phyloP scores from a whole-genome alignment of 1,140 invertebrate genomes.

The Camponotus floridanus region DNA sequence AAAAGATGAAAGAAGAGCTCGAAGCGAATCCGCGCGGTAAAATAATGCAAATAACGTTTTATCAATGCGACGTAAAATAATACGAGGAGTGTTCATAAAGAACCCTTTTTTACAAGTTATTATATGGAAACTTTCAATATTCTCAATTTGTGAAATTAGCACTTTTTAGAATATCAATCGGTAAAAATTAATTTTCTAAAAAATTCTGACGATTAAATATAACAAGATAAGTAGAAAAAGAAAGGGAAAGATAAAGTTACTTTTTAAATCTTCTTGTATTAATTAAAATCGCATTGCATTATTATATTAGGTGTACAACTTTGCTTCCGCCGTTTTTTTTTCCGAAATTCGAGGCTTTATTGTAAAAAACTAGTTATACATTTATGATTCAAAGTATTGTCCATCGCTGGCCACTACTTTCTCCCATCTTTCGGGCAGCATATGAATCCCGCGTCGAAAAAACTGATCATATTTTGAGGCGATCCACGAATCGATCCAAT shows the following conservation, averaged over 20 bases:
- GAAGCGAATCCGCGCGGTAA: conserved; percentile 83
- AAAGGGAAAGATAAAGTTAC: too few relatives aligned
- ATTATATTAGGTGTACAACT: too few relatives aligned
- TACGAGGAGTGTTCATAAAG: background rate
- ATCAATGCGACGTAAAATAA: conserved; percentile 3
- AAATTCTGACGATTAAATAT: background rate
- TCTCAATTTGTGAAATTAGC: background rate
- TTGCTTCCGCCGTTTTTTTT: too few relatives aligned
- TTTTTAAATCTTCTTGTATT: conserved; percentile 16
- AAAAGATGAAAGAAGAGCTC: conserved; percentile 79
- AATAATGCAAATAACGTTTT: background rate
- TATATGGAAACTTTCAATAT: background rate
- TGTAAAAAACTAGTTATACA: too few relatives aligned
- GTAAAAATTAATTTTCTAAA: background rate
- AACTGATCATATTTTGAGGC: too few relatives aligned
- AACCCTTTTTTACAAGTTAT: background rate
- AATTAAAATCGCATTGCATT: background rate
- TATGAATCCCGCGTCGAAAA: too few relatives aligned
- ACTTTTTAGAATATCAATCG: background rate
- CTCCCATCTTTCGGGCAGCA: too few relatives aligned
- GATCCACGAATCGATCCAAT: too few relatives aligned
- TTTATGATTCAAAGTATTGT: too few relatives aligned
- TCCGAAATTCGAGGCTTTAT: too few relatives aligned
- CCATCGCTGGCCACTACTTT: too few relatives aligned
- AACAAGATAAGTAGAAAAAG: background rate